A percentile compares a stretch with the other conserved stretches of the same genome.
Evolutionary conservation across 64 coral and sea anemone genomes (phyloP).

Genomic region (Trachythela sp.): DNA sequence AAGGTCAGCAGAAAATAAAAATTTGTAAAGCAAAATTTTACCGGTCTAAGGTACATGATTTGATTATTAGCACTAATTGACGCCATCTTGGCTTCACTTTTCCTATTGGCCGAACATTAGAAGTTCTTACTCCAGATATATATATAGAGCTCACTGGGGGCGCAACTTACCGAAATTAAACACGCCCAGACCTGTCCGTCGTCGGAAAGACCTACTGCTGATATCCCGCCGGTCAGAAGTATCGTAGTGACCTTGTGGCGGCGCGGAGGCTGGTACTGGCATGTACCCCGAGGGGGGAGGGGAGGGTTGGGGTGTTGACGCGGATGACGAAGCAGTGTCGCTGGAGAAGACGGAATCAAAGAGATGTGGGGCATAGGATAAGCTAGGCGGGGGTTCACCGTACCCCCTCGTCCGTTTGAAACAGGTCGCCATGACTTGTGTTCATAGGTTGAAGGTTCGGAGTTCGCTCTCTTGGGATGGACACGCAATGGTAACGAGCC

Average conservation of each 20-base stretch:
- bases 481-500: slow-evolving; percentile 50
- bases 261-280: neutral
- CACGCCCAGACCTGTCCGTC: neutral
- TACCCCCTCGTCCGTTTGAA: neutral
- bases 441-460: slow-evolving; percentile 40
- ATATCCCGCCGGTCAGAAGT: neutral
- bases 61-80: no score
- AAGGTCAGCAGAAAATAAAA: no score
- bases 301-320: slow-evolving; percentile 40
- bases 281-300: no score
- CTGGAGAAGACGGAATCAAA: slow-evolving; percentile 14
- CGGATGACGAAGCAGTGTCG: slow-evolving; percentile 48
- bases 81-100: no score
- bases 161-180: neutral
- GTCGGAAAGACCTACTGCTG: neutral
- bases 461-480: slow-evolving; percentile 58
- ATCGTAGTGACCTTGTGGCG: neutral
- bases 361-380: neutral
- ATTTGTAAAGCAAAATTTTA: no score
- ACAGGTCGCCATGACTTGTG: neutral
- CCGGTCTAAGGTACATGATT: no score
- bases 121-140: no score
- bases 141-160: no score
- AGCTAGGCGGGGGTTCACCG: neutral
- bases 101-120: no score